A percentile compares a stretch with the other conserved stretches of the same genome.
Evolutionary conservation across 2,797 vertebrate genomes (phyloP).

Genomic region (Emys orbicularis): DNA sequence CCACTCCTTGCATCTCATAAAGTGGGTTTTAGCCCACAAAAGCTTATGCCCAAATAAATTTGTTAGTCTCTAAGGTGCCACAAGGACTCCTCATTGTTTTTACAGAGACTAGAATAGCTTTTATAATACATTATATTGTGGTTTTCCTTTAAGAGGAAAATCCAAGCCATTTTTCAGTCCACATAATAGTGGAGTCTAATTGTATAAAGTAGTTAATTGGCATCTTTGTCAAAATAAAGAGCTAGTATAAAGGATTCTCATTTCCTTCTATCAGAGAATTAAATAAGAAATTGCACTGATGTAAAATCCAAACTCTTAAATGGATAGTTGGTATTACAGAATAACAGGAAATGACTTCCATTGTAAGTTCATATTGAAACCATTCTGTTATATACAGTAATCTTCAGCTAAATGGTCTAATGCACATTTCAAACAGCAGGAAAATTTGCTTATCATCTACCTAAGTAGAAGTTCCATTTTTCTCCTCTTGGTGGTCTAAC

Average conservation of each 20-base stretch:
- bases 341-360: constrained; percentile 68
- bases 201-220: constrained; percentile 79
- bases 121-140: constrained; percentile 37
- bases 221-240: constrained; percentile 80
- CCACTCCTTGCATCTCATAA: no score
- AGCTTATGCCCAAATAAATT: no score
- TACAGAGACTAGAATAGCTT: constrained; percentile 17
- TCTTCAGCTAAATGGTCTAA: constrained; percentile 42
- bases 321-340: constrained; percentile 62
- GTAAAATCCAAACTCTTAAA: constrained; percentile 61
- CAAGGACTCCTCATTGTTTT: no score
- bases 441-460: constrained; percentile 54
- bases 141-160: constrained; percentile 56
- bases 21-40: no score
- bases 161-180: constrained; percentile 52
- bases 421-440: constrained; percentile 48
- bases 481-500: constrained; percentile 24
- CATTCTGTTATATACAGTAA: constrained; percentile 54
- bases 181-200: constrained; percentile 70
- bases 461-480: constrained; percentile 27
- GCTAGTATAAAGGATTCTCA: constrained; percentile 64
- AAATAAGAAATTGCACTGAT: constrained; percentile 32
- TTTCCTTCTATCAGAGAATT: constrained; percentile 56
- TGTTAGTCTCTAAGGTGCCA: no score
- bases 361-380: constrained; percentile 60